phyloP scores from a whole-genome alignment of 2,888 invertebrate genomes.

The Meteorus cinctellus region DNA sequence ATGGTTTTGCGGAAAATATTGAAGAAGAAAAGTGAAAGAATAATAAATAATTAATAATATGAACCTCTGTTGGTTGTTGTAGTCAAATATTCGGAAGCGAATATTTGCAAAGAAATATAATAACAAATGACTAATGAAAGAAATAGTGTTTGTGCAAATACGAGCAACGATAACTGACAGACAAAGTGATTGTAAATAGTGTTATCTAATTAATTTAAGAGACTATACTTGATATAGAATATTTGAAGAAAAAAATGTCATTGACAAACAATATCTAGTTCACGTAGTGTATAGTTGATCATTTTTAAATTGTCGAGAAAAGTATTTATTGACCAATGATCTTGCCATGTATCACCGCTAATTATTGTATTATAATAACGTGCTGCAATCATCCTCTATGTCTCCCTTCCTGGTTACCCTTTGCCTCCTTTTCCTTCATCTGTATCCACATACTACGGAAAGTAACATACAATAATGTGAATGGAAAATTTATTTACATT shows the following conservation, averaged over 20 bases:
- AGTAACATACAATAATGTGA: neutral
- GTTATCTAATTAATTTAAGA: constrained; percentile 8
- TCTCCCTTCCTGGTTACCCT: neutral
- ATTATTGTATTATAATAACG: constrained; percentile 32
- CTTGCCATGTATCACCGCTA: constrained; percentile 65
- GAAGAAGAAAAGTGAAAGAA: constrained; percentile 34
- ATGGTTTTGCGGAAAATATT: constrained; percentile 22
- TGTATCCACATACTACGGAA: neutral
- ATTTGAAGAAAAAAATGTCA: constrained; percentile 26
- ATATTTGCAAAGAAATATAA: constrained; percentile 33
- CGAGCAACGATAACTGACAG: neutral
- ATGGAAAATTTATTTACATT: neutral
- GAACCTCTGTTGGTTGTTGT: constrained; percentile 38
- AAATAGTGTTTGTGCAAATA: constrained; percentile 43
- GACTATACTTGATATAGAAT: constrained; percentile 14
- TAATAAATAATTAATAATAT: constrained; percentile 22
- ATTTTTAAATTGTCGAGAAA: constrained; percentile 53
- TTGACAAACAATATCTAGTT: constrained; percentile 56
- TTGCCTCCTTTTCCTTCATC: neutral
- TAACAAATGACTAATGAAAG: constrained; percentile 53
- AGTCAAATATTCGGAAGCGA: neutral
- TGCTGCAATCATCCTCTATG: constrained; percentile 32
- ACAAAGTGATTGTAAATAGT: constrained; percentile 9
- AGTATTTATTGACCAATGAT: constrained; percentile 69
- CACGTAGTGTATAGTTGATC: constrained; percentile 57